Conservation (phyloP, 1,140 invertebrate genomes). For the Amyelois transitella region DNA sequence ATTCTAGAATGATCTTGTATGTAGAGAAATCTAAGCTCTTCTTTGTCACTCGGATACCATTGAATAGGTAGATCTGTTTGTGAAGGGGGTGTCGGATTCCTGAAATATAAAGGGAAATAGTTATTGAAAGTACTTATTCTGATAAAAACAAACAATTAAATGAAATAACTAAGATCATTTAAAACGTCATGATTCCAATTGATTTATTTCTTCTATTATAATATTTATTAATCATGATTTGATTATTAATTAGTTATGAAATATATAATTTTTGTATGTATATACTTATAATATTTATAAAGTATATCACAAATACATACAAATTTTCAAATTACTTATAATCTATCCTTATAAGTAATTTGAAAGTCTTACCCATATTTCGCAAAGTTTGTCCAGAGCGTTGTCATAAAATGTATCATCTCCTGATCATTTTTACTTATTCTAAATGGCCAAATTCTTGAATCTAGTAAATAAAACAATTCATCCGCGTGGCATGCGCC, state of each 20-base stretch:
- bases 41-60: slow-evolving; percentile 40
- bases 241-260: too few species aligned
- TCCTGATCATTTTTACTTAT: slow-evolving; percentile 31
- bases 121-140: too few species aligned
- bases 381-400: slow-evolving; percentile 61
- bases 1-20: slow-evolving; percentile 38
- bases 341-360: background rate
- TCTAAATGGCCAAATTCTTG: slow-evolving; percentile 31
- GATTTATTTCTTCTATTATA: too few species aligned
- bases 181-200: too few species aligned
- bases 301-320: background rate
- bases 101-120: too few species aligned
- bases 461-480: slow-evolving; percentile 56
- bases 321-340: background rate
- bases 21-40: slow-evolving; percentile 36
- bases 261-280: background rate
- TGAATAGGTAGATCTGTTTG: slow-evolving; percentile 22
- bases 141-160: too few species aligned
- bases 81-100: slow-evolving; percentile 36
- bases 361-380: slow-evolving; percentile 50
- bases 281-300: background rate
- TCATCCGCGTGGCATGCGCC: slow-evolving; percentile 63
- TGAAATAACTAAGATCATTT: too few species aligned
- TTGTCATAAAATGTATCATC: slow-evolving; percentile 46
- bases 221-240: too few species aligned